phyloP scores from a whole-genome alignment of 2,888 invertebrate species.

The Clostera curtula region DNA sequence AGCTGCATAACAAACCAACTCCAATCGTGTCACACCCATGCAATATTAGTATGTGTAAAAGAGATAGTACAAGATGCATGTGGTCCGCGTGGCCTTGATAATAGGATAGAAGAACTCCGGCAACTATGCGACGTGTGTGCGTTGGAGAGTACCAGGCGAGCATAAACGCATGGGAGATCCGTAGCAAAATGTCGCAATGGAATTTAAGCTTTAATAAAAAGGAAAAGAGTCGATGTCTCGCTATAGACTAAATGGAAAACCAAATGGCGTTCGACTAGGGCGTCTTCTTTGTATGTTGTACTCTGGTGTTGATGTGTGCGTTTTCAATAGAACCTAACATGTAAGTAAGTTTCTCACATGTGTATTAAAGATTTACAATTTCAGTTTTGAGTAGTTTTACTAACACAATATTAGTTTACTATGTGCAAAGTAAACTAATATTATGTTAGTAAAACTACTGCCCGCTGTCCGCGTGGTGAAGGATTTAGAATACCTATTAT shows the following conservation, averaged over 20 bases:
- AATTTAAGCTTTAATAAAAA: constrained; percentile 15
- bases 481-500: too few relatives aligned
- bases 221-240: constrained; percentile 12
- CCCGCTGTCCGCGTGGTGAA: too few relatives aligned
- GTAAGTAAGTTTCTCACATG: constrained; percentile 12
- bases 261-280: constrained; percentile 19
- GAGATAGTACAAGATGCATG: constrained; percentile 43
- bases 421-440: too few relatives aligned
- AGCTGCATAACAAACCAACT: constrained; percentile 26
- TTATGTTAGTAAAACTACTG: too few relatives aligned
- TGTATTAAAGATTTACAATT: too few relatives aligned
- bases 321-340: constrained; percentile 29
- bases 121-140: constrained; percentile 55
- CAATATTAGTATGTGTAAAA: constrained; percentile 24
- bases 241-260: constrained; percentile 11
- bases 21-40: constrained; percentile 30
- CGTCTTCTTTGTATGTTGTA: constrained; percentile 21
- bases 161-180: constrained; percentile 39
- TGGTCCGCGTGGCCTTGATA: constrained; percentile 60
- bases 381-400: too few relatives aligned
- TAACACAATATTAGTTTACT: too few relatives aligned
- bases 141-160: constrained; percentile 53
- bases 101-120: constrained; percentile 45
- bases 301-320: constrained; percentile 18
- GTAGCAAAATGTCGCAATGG: constrained; percentile 9